phyloP scores from a whole-genome alignment of 2,888 invertebrate genomes.

The Zeuzera pyrina region DNA sequence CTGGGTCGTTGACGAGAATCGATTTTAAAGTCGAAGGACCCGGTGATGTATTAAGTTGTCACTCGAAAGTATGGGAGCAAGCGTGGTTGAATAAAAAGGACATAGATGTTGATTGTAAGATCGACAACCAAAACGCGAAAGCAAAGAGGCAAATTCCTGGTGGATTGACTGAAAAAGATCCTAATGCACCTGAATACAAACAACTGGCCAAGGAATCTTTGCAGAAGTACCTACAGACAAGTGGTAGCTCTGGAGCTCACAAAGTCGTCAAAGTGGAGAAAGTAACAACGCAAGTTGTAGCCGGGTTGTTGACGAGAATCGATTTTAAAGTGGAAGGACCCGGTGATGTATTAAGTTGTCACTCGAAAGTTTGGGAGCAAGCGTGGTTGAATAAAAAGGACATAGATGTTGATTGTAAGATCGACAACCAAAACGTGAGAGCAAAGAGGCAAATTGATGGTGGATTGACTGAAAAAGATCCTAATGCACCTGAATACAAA shows the following conservation, averaged over 20 bases:
- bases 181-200: conserved; percentile 19
- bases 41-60: no score
- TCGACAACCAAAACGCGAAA: neutral
- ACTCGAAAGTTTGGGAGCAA: conserved; percentile 1
- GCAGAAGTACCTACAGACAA: conserved; percentile 19
- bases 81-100: conserved; percentile 4
- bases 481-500: conserved; percentile 19
- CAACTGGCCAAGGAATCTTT: conserved; percentile 27
- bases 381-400: conserved; percentile 4
- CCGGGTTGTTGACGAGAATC: conserved; percentile 64
- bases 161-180: conserved; percentile 11
- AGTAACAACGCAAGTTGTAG: conserved; percentile 53
- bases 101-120: conserved; percentile 1
- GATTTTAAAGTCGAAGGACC: conserved; percentile 68
- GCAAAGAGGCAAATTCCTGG: conserved; percentile 12
- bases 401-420: conserved; percentile 1
- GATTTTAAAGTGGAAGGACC: conserved; percentile 8
- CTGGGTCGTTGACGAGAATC: conserved; percentile 64
- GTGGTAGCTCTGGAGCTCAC: conserved; percentile 17
- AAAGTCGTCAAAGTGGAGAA: conserved; percentile 35
- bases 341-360: conserved; percentile 1
- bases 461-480: conserved; percentile 11
- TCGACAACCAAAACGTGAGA: conserved; percentile 6
- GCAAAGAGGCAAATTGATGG: conserved; percentile 12
- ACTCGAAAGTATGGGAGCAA: conserved; percentile 1